phyloP scores from a whole-genome alignment of 2,888 invertebrate species.

The Sthenelais limicola region DNA sequence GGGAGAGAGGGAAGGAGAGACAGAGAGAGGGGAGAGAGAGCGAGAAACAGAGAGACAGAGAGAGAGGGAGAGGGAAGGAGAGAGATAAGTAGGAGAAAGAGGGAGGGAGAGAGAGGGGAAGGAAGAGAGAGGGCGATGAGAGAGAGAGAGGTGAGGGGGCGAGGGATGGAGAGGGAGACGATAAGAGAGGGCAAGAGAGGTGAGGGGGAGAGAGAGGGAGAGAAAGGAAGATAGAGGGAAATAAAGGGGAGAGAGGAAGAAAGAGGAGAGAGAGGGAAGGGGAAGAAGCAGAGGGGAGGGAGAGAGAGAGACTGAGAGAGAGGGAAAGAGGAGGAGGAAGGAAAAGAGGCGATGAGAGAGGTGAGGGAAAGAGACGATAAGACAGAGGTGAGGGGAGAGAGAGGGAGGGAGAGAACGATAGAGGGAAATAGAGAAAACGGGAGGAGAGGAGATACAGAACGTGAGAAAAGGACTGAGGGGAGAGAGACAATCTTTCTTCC shows the following conservation, averaged over 20 bases:
- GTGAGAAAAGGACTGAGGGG: too few relatives aligned
- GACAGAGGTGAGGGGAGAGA: too few relatives aligned
- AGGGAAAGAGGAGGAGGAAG: background rate
- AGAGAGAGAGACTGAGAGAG: background rate
- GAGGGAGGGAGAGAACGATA: too few relatives aligned
- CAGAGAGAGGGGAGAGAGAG: background rate
- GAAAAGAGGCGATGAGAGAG: background rate
- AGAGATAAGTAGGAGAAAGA: background rate
- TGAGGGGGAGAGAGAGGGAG: too few relatives aligned
- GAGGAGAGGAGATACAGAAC: too few relatives aligned
- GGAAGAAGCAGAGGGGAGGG: background rate
- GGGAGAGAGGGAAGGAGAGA: constrained; percentile 1
- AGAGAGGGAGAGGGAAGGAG: background rate
- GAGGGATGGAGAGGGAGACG: background rate
- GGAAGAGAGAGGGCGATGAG: background rate
- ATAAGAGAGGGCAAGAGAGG: background rate
- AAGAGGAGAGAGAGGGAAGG: too few relatives aligned
- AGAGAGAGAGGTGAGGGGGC: background rate
- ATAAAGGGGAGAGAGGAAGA: too few relatives aligned
- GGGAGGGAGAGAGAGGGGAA: background rate
- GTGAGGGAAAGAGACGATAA: too few relatives aligned
- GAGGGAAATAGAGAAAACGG: too few relatives aligned
- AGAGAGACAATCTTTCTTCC: too few relatives aligned
- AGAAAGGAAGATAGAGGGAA: too few relatives aligned
- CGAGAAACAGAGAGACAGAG: background rate